Evolutionary conservation across 2,888 invertebrate species (phyloP), one percentile per base, ranked within the genome.

Genomic region (Mesoligia furuncula): DNA sequence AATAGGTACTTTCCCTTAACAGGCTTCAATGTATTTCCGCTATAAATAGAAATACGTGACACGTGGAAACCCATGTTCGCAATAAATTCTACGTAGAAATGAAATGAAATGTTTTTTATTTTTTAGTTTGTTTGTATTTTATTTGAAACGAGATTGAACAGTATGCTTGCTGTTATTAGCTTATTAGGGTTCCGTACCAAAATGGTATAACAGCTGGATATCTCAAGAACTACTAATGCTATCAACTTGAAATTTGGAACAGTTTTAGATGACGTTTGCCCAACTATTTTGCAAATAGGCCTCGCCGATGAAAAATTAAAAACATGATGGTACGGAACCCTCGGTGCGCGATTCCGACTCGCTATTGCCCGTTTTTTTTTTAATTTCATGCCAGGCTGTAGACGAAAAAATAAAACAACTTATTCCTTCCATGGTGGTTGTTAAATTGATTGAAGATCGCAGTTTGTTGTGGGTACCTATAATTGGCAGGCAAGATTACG

Each of bases 21-120:
- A 64, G 24, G 9, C 24, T 77, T 45, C 45, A 39, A 48, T 69
- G 2, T 57, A 57, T 15, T 66, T 57, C 9, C n/a, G n/a, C 31
- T 70, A n/a, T 59, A 65, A 48, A 70, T n/a, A 70, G n/a, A 48
- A 65, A 57, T 42, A 65, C 42, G 36, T 31, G 31, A 31, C 2
- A 2, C 64, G 31, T 51, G 64, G 70, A 78, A 65, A 39, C 42
- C 24, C 9, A 57, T 27, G 62, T 24, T 27, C 13, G 15, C 7
- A 45, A 48, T 64, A 9, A 77, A 69, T 48, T 45, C 36, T 17
- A 36, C 62, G 39, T 20, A n/a, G 36, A 36, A 68, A 62, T 45
- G 17, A 69, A 78, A 76, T 77, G 36, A 54, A 68, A 45, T n/a
- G 39, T 1, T 45, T 77, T 76, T n/a, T 42, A n/a, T 42, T 77